Evolutionary conservation across 2,888 invertebrate genomes (phyloP).

Genomic region (Tiliacea aurago): DNA sequence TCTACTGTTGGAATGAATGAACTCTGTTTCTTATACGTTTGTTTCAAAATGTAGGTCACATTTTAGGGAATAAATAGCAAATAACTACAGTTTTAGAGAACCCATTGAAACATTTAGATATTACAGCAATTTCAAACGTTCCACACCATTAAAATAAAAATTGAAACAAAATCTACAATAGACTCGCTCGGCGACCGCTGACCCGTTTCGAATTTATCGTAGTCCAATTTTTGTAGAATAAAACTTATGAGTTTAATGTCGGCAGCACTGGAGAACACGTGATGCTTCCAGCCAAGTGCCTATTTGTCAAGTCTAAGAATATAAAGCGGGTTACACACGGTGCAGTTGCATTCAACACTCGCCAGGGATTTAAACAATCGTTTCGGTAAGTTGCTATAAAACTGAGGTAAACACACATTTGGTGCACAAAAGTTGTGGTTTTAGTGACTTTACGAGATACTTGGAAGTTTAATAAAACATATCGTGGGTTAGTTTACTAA

Average conservation of each 20-base stretch:
- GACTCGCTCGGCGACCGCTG: slow-evolving; percentile 45
- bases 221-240: slow-evolving; percentile 59
- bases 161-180: slow-evolving; percentile 56
- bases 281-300: slow-evolving; percentile 60
- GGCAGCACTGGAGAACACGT: slow-evolving; percentile 54
- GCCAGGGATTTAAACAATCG: slow-evolving; percentile 56
- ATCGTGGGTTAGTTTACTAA: background rate
- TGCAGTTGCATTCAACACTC: slow-evolving; percentile 52
- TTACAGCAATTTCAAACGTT: slow-evolving; percentile 33
- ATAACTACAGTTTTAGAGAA: slow-evolving; percentile 10
- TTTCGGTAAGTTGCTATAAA: slow-evolving; percentile 48
- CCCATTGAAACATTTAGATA: slow-evolving; percentile 20
- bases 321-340: slow-evolving; percentile 56
- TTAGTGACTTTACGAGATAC: slow-evolving; percentile 35
- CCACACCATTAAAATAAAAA: slow-evolving; percentile 50
- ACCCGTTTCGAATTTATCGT: slow-evolving; percentile 57
- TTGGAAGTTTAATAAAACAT: slow-evolving; percentile 39
- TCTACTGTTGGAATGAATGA: slow-evolving; percentile 9
- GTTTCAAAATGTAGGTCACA: slow-evolving; percentile 15
- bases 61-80: background rate
- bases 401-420: slow-evolving; percentile 54
- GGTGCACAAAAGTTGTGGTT: slow-evolving; percentile 21
- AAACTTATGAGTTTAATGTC: slow-evolving; percentile 61
- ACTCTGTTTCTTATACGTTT: slow-evolving; percentile 9
- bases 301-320: slow-evolving; percentile 62